Evolutionary conservation across 2,888 invertebrate species (phyloP).

Genomic region (Notodromas monacha): DNA sequence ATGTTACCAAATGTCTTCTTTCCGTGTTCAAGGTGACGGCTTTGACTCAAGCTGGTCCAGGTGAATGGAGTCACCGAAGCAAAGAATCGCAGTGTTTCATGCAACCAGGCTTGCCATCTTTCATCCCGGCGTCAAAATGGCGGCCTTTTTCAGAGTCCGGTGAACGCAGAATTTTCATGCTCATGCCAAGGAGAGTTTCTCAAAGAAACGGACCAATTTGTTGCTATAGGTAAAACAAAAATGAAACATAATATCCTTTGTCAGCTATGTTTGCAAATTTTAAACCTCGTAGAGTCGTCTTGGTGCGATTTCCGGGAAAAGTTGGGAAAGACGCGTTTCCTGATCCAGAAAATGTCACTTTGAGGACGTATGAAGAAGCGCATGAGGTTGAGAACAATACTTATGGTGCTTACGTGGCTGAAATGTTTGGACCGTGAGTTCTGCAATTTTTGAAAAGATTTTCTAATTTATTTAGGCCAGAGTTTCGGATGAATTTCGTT

Average conservation of each 20-base stretch:
- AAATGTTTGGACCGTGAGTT: too few species aligned
- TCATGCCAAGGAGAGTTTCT: slow-evolving; percentile 33
- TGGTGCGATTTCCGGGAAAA: too few species aligned
- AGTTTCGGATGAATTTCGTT: too few species aligned
- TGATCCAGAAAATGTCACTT: too few species aligned
- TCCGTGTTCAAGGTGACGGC: too few species aligned
- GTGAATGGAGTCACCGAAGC: too few species aligned
- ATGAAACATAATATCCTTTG: background rate
- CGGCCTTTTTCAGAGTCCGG: slow-evolving; percentile 24
- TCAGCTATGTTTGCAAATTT: background rate
- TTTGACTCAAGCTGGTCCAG: too few species aligned
- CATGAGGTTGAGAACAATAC: background rate
- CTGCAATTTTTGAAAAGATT: too few species aligned
- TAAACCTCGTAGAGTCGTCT: background rate
- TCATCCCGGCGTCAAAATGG: slow-evolving; percentile 18
- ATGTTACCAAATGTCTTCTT: too few species aligned
- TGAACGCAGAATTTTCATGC: slow-evolving; percentile 34
- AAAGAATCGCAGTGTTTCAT: slow-evolving; percentile 26
- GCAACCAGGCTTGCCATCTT: slow-evolving; percentile 32
- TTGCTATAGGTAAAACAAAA: slow-evolving; percentile 27
- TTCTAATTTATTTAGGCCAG: too few species aligned
- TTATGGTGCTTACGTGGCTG: background rate
- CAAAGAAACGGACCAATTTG: slow-evolving; percentile 61
- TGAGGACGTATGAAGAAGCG: too few species aligned
- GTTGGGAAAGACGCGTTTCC: too few species aligned